Base-by-base conservation (phyloP, 2,113 vertebrate genomes). In the Cygnus atratus region DNA sequence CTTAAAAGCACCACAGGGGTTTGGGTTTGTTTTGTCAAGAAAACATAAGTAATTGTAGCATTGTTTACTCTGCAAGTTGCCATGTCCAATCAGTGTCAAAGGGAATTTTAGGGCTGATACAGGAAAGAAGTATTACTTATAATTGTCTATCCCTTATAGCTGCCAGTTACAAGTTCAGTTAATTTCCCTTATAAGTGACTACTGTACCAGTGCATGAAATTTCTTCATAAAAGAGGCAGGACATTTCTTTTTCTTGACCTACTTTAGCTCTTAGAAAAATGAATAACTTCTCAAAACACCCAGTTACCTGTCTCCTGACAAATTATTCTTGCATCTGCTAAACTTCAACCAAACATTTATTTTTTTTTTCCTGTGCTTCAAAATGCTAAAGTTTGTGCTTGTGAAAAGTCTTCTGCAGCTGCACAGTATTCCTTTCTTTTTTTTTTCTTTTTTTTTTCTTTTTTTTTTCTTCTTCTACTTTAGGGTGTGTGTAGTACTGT, bases 61-160 rank as follows among this genome's bases (percentile, higher is more conserved):
- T 88, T 95, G 80, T 95, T 96, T 95, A 67, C 68, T 88, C 82
- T 93, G 31, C 68, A 75, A 93, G 25, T 10, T 95, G 85, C 28
- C 76, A 86, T 90, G 61, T 95, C 86, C 58, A 94, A 94, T 96
- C 78, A 96, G 44, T 85, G 74, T 95, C 84, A 94, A 96, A 96
- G 50, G 82, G 84, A 96, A 73, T 67, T 81, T 93, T 88, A 72
- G 48, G 68, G 31, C 17, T 86, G 37, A 50, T 91, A 43, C 48
- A 41, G 37, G 57, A 94, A 92, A 92, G 39, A 86, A 66, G 57
- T 29, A 39, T 94, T 95, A 39, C 18, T 97, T 92, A 59, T 54
- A n/a, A 19, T 44, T 88, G 18, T 84, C 58, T 41, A 48, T 95
- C 35, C 74, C 62, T 93, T 75, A 68, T 44, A 87, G 75, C 59